A percentile compares a stretch with the other conserved stretches of the same genome.
phyloP scores from a whole-genome alignment of 2,888 invertebrate species.

The Limnephilus auricula region DNA sequence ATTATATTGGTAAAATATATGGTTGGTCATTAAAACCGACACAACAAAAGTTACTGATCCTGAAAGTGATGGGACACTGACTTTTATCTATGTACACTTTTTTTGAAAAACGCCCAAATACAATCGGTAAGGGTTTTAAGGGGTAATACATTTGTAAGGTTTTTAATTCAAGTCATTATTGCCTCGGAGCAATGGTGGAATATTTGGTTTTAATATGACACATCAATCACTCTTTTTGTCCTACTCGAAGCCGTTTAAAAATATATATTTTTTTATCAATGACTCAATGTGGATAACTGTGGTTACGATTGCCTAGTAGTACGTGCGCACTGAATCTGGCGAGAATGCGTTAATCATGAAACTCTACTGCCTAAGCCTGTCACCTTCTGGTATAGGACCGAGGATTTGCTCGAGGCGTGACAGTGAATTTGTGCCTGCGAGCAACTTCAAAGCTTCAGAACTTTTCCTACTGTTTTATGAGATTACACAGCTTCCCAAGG shows the following conservation, averaged over 20 bases:
- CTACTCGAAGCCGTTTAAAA: not conserved
- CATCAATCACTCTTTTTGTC: not conserved
- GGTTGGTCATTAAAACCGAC: no score
- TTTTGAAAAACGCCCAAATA: no score
- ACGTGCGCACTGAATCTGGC: not conserved
- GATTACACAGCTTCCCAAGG: not conserved
- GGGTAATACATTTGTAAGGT: no score
- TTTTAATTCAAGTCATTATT: no score
- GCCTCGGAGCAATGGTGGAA: no score
- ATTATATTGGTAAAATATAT: no score
- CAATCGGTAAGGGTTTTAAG: no score
- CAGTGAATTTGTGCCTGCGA: not conserved
- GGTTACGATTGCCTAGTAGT: not conserved
- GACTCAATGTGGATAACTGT: not conserved
- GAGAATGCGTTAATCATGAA: not conserved
- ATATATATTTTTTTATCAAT: not conserved
- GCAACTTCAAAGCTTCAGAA: not conserved
- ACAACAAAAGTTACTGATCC: no score
- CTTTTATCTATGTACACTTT: no score
- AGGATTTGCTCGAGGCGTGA: not conserved
- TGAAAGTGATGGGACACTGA: no score
- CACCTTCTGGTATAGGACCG: not conserved
- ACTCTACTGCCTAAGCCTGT: not conserved
- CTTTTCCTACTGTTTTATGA: not conserved
- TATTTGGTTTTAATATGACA: no score